Conservation (phyloP, 2,888 invertebrate genomes). For the Eupithecia exiguata region DNA sequence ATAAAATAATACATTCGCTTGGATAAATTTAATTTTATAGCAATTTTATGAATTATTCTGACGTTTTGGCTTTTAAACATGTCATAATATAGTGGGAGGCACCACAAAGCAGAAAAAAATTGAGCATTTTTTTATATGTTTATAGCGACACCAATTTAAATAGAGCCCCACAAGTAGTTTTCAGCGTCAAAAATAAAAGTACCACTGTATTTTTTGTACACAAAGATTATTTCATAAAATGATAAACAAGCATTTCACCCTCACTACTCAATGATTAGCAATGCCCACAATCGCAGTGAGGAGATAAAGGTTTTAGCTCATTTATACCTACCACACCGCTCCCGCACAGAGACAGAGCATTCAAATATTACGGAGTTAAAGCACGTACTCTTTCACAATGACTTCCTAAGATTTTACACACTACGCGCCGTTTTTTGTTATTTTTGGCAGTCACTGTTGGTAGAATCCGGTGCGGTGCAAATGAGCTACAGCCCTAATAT, state of each 20-base stretch:
- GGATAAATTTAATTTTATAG: too few relatives aligned
- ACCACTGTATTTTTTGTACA: too few relatives aligned
- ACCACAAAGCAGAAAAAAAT: too few relatives aligned
- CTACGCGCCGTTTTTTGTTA: not conserved
- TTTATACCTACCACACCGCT: not conserved
- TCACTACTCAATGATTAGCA: not conserved
- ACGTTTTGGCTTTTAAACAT: too few relatives aligned
- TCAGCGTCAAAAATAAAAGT: too few relatives aligned
- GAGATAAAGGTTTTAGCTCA: not conserved
- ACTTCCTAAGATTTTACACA: not conserved
- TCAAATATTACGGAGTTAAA: not conserved
- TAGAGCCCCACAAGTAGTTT: too few relatives aligned
- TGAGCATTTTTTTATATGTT: too few relatives aligned
- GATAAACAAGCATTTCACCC: not conserved
- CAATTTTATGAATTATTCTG: too few relatives aligned
- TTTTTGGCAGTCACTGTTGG: not conserved
- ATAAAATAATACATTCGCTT: too few relatives aligned
- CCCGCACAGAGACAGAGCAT: not conserved
- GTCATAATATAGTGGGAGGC: too few relatives aligned
- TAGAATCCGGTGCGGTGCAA: not conserved
- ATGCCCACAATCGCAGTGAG: too few relatives aligned
- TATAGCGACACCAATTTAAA: too few relatives aligned
- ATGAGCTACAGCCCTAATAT: slow-evolving; percentile 57
- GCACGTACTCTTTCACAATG: not conserved
- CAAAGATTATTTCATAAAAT: not conserved